phyloP scores from a whole-genome alignment of 2,113 vertebrate species.

The Castor canadensis region DNA sequence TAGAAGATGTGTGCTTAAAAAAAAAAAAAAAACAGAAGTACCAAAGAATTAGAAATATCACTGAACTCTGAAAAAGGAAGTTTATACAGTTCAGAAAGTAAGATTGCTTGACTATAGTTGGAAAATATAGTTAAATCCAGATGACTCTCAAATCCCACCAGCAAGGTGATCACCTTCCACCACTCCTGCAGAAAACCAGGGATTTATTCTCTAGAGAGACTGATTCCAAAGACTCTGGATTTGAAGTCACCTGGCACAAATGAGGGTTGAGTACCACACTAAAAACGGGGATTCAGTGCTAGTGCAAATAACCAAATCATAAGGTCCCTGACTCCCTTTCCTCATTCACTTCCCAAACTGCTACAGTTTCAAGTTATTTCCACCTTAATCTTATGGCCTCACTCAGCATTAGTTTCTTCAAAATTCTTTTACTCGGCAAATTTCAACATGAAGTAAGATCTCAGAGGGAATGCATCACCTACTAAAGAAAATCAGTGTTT shows the following conservation, averaged over 20 bases:
- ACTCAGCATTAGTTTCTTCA: conserved; percentile 23
- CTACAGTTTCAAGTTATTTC: conserved; percentile 18
- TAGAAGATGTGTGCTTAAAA: not conserved
- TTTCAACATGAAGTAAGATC: conserved; percentile 40
- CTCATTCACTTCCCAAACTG: not conserved
- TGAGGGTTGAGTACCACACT: not conserved
- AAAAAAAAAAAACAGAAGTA: not conserved
- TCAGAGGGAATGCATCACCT: conserved; percentile 40
- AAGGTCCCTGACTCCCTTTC: not conserved
- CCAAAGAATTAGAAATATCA: not conserved
- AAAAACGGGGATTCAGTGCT: not conserved
- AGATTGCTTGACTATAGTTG: not conserved
- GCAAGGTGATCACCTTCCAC: not conserved
- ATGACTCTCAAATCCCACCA: not conserved
- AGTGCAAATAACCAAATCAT: not conserved
- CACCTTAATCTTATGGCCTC: not conserved
- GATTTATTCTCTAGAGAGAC: not conserved
- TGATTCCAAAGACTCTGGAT: not conserved
- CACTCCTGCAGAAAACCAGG: not conserved
- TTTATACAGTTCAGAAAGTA: not conserved
- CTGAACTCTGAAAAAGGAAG: not conserved
- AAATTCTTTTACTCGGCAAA: conserved; percentile 44
- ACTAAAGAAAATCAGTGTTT: conserved; percentile 45
- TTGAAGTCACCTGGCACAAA: not conserved
- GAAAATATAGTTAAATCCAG: not conserved